A percentile compares a stretch with the other conserved stretches of the same genome.
Evolutionary conservation across 2,113 vertebrate species (phyloP).

Genomic region (Hemichromis elongatus): DNA sequence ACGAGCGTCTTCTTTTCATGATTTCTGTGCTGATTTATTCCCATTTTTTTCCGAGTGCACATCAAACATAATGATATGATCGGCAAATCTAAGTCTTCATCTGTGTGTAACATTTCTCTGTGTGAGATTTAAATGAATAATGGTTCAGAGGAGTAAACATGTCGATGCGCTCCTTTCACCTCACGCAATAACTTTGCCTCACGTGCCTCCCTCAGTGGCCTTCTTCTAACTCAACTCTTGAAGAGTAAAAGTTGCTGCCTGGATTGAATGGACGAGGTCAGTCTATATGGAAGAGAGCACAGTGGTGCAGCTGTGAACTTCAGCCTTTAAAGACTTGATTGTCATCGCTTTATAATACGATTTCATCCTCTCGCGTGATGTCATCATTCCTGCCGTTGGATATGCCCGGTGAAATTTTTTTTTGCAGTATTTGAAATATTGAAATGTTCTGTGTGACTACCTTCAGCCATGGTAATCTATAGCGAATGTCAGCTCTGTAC

Average conservation of each 20-base stretch:
- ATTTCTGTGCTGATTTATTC: neutral
- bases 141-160: neutral
- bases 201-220: neutral
- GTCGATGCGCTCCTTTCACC: neutral
- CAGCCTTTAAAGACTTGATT: neutral
- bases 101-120: neutral
- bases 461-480: conserved; percentile 13
- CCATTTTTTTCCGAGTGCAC: neutral
- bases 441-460: conserved; percentile 18
- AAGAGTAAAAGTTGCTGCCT: neutral
- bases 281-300: neutral
- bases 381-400: neutral
- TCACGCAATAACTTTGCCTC: neutral
- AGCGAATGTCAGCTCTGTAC: neutral
- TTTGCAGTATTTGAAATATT: neutral
- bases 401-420: neutral
- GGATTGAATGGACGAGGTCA: neutral
- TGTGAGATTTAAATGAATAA: neutral
- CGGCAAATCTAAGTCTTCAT: neutral
- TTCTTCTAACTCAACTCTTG: neutral
- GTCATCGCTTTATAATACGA: neutral
- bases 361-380: conserved; percentile 4
- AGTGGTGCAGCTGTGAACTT: neutral
- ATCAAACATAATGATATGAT: neutral
- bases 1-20: neutral